Base-by-base conservation (phyloP, 1,140 invertebrate genomes). In the Akabosia matsudoensis region DNA sequence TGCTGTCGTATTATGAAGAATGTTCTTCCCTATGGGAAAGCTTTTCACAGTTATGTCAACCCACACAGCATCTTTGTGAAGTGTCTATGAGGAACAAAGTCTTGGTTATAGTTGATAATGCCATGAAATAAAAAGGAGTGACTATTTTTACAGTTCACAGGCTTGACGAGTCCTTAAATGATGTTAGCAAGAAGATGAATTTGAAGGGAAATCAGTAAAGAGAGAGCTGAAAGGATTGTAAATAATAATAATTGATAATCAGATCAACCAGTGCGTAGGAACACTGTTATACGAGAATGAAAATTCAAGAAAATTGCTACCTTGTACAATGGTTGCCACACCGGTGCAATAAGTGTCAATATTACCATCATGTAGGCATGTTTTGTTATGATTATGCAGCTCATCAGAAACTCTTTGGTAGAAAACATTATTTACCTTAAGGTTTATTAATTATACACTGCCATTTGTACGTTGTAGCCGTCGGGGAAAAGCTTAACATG, bases 201-300 rank as follows among this genome's bases (percentile, higher is more conserved):
- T 67, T 4, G 24, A 67, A 31, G 28, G 37, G 30, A 67, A 67
- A 67, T 67, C 61, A 67, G 61, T 13, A n/a, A 31, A 30, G 61
- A 67, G 61, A 67, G 61, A 67, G 61, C 22, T 31, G 26, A 61
- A 24, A 22, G 37, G 18, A 18, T 18, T 45, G 37, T 45, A 45
- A 45, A 45, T 45, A 45, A 45, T n/a, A n/a, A n/a, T 56, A 56
- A 24, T 56, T 16, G 22, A 56, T 67, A 67, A 67, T 67, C 61
- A 67, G 61, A 67, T 67, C 61, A 67, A 16, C 13, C 31, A n/a
- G 10, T 67, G 61, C 61, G 61, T 67, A 67, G 61, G 61, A 30
- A 30, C n/a, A 67, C 14, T 10, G 14, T 61, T n/a, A n/a, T n/a
- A n/a, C n/a, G n/a, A 10, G 26, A 67, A 67, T 30, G 30, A 4